Conservation (phyloP, 1,140 invertebrate species). For the Hirudo medicinalis region DNA sequence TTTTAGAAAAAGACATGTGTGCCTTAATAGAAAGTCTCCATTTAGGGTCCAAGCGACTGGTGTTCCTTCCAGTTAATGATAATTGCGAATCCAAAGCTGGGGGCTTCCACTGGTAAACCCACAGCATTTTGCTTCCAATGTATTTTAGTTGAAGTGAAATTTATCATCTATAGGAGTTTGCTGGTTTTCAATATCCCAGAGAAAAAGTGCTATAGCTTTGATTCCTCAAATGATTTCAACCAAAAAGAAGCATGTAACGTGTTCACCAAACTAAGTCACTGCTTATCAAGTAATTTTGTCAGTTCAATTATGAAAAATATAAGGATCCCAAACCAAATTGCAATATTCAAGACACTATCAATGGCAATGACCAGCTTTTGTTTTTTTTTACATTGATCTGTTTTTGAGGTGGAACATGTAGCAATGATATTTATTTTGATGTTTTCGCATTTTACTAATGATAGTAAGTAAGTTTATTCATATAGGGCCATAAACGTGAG, state of each 20-base stretch:
- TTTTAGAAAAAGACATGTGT: not conserved
- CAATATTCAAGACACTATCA: too few species aligned
- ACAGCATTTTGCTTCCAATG: not conserved
- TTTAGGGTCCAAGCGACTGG: not conserved
- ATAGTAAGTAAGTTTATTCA: too few species aligned
- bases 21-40: not conserved
- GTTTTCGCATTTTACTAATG: too few species aligned
- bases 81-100: not conserved
- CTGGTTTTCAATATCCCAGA: not conserved
- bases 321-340: too few species aligned
- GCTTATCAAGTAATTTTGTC: too few species aligned
- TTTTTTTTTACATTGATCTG: too few species aligned
- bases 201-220: constrained; percentile 10
- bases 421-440: too few species aligned
- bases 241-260: not conserved
- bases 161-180: not conserved
- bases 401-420: too few species aligned
- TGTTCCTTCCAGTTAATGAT: constrained; percentile 3
- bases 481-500: too few species aligned
- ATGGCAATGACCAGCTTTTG: too few species aligned
- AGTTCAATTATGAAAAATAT: too few species aligned
- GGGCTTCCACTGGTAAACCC: not conserved
- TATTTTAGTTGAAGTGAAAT: not conserved
- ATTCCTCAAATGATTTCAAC: constrained; percentile 4
- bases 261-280: too few species aligned